Base-by-base conservation (phyloP, 2,888 invertebrate genomes). In the Perizoma flavofasciatum region DNA sequence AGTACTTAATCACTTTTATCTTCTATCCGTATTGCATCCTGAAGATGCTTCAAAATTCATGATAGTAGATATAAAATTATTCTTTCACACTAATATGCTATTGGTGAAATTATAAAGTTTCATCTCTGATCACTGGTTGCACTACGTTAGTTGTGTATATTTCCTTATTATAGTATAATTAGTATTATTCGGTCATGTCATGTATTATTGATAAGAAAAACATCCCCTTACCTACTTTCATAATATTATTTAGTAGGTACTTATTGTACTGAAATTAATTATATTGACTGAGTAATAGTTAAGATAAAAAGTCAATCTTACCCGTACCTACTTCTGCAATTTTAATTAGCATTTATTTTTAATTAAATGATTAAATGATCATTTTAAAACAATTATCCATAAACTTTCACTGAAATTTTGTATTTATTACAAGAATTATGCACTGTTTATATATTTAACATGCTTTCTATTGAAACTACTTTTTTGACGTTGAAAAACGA, bases 291-390 rank as follows among this genome's bases (percentile, higher is more conserved):
- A 89, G 77, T 87, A 87, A 61, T 88, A 85, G 82, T 78, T 89
- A 88, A 88, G 88, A 82, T 74, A 70, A 70, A 76, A 78, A 75
- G 78, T 75, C 73, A 77, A 78, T 73, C 66, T 71, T 61, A 74
- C 70, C 73, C 71, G 67, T 75, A 81, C 75, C 22, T 22, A 74
- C 77, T 77, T 74, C 80, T 82, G 86, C 83, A 86, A 81, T 78
- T 86, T 82, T 73, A 77, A 81, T 80, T 79, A 84, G 90, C 90
- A 90, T 90, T 90, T 90, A 90, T 86, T 86, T 85, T 83, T 81
- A 79, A 73, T 71, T 70, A 43, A 68, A 63, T 71, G 7, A 73
- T 71, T 70, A 43, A 68, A 63, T 71, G 7, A 67, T 70, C 67
- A 70, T 59, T 71, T 37, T 37, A 37, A 5, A 37, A 37, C 37